Base-by-base conservation (phyloP, 2,888 invertebrate species). In the Sminthurinus aureus region DNA sequence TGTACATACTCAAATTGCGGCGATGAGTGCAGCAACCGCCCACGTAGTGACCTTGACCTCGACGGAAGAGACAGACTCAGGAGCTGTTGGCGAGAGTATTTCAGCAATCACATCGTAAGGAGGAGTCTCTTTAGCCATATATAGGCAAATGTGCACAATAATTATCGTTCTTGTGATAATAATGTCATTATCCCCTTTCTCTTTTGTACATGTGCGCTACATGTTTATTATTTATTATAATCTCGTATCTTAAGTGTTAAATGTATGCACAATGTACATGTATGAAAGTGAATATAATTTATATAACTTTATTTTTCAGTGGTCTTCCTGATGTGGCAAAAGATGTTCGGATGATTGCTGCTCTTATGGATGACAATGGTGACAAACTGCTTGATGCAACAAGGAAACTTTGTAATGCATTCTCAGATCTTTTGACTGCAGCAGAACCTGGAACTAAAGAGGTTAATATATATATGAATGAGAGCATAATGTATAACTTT, bases 21-120 rank as follows among this genome's bases (percentile, higher is more conserved):
- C 98, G 84, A 99, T 99, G 98, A 99, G 97, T 91, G 99, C 99
- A 0, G 99, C 99, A 83, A 99, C 99, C 0, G 99, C 99, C 12
- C 98, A 98, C 91, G 96, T 98, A 79, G 96, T 98, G 84, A 97
- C 97, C 0, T 92, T 96, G 83, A 97, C 97, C 0, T 95, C 95
- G 2, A 94, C 94, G 0, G 94, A 94, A 0, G 96, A 97, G 87
- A 97, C 98, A 89, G 96, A 98, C 12, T 98, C 98, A 91, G 96
- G 98, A 90, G 97, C 98, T 0, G 97, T 99, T 0, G 98, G 98
- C 0, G 97, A 98, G 0, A 99, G 99, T 51, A 98, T 99, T 86
- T 96, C 97, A 13, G 98, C 98, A 79, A 99, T 99, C 89, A 97
- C 98, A 58, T 96, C 95, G 58, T 58, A 58, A 58, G 58, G 38